Percentiles rank a stretch among this genome's conserved stretches.
These are phyloP conservation scores for Nasonia giraulti DNA, from an alignment of 1,140 invertebrate species.

Conservation along the genomic window DNA sequence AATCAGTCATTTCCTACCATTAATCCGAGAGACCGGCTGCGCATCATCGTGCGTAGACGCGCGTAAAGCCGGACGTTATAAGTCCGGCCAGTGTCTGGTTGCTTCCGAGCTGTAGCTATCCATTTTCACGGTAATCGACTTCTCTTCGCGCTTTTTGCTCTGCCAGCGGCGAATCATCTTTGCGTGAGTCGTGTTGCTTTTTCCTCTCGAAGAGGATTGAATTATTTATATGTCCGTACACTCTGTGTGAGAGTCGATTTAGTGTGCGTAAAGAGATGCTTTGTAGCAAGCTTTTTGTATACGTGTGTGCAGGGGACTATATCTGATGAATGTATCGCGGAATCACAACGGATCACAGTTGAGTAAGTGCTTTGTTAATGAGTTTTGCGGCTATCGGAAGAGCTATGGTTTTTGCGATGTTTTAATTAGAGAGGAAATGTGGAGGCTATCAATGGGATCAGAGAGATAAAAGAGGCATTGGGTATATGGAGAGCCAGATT, in stretches of 20 bases:
- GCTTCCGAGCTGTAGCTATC: too few species aligned
- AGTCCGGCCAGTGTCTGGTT: background rate
- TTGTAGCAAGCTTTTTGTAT: background rate
- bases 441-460: background rate
- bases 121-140: too few species aligned
- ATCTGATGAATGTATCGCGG: background rate
- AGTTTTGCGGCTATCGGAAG: too few species aligned
- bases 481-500: background rate
- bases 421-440: background rate
- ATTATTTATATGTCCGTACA: too few species aligned
- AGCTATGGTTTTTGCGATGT: too few species aligned
- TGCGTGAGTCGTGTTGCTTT: too few species aligned
- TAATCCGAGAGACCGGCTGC: background rate
- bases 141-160: too few species aligned
- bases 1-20: slow-evolving; percentile 27
- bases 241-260: too few species aligned
- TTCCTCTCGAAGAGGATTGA: too few species aligned
- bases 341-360: background rate
- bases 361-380: background rate
- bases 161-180: too few species aligned
- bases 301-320: too few species aligned
- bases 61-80: background rate
- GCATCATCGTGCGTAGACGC: background rate
- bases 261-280: background rate
- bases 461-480: background rate